phyloP scores from a whole-genome alignment of 2,113 vertebrate genomes.

The Scophthalmus maximus region DNA sequence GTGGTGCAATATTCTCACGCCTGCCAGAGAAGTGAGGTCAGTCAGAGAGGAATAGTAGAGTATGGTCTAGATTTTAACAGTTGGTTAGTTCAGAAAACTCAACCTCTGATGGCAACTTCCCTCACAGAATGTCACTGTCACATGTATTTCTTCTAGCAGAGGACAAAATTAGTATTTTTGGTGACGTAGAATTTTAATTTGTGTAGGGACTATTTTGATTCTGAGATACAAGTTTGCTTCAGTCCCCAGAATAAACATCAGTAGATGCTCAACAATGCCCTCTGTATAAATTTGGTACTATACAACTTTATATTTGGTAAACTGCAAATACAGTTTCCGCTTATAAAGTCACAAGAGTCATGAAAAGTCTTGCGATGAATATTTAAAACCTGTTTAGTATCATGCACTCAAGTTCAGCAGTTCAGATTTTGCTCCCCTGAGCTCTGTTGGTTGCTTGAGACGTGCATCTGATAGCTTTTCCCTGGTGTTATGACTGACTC shows the following conservation, averaged over 20 bases:
- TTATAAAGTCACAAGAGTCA: not conserved
- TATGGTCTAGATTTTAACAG: conserved; percentile 27
- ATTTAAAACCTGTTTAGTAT: not conserved
- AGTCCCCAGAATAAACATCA: not conserved
- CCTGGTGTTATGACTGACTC: conserved; percentile 30
- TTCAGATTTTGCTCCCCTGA: not conserved
- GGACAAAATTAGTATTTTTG: not conserved
- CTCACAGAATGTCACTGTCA: conserved; percentile 6
- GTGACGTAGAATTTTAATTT: not conserved
- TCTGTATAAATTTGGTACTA: not conserved
- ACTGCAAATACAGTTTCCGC: not conserved
- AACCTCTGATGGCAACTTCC: not conserved
- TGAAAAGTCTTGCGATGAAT: not conserved
- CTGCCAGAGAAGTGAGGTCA: conserved; percentile 56
- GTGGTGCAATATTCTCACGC: conserved; percentile 51
- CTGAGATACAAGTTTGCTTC: not conserved
- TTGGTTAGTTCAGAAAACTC: conserved; percentile 11
- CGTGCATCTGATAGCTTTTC: conserved; percentile 40
- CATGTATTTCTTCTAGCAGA: not conserved
- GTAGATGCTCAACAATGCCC: not conserved
- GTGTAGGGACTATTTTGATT: conserved; percentile 3
- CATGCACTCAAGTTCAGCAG: not conserved
- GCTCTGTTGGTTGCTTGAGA: conserved; percentile 30
- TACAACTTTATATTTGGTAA: not conserved
- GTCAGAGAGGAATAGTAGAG: conserved; percentile 31